These are phyloP conservation scores for Guaruba guarouba DNA, from an alignment of 2,113 vertebrate genomes.

Conservation along the genomic window DNA sequence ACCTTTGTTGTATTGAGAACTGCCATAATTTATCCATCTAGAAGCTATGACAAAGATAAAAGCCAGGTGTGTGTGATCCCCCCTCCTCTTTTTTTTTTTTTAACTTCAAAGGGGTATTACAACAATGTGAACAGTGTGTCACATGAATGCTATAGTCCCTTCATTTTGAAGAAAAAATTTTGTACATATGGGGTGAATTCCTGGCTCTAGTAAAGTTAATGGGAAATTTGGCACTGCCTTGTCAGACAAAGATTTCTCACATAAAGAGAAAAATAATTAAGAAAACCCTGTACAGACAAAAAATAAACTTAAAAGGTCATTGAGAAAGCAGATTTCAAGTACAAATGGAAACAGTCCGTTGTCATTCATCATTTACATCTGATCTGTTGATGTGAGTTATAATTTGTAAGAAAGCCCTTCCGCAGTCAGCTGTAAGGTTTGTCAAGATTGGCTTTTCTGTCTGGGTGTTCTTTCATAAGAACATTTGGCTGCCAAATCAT, in stretches of 20 bases:
- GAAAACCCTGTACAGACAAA: conserved; percentile 4
- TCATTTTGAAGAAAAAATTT: conserved; percentile 5
- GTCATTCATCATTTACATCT: conserved; percentile 47
- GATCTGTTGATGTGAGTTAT: conserved; percentile 11
- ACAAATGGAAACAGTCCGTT: conserved; percentile 27
- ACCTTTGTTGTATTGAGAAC: background rate
- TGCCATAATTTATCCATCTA: conserved; percentile 5
- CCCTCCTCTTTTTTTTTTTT: background rate
- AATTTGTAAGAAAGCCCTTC: conserved; percentile 39
- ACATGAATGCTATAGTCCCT: background rate
- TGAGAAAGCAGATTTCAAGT: conserved; percentile 11
- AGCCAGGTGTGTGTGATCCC: conserved; percentile 18
- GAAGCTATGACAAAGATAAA: conserved; percentile 18
- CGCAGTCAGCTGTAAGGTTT: background rate
- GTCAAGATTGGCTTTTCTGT: conserved; percentile 9
- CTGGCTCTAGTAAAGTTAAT: background rate
- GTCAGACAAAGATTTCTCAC: conserved; percentile 34
- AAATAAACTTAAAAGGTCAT: conserved; percentile 56
- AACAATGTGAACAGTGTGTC: conserved; percentile 39
- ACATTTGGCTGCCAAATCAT: conserved; percentile 17
- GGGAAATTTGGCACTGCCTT: conserved; percentile 23
- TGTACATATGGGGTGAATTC: background rate
- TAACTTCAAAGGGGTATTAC: conserved; percentile 16
- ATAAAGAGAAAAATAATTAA: conserved; percentile 38
- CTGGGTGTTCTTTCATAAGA: conserved; percentile 34